These are phyloP conservation scores for Drosophila leonis DNA, from an alignment of 2,888 invertebrate species.

Conservation along the genomic window DNA sequence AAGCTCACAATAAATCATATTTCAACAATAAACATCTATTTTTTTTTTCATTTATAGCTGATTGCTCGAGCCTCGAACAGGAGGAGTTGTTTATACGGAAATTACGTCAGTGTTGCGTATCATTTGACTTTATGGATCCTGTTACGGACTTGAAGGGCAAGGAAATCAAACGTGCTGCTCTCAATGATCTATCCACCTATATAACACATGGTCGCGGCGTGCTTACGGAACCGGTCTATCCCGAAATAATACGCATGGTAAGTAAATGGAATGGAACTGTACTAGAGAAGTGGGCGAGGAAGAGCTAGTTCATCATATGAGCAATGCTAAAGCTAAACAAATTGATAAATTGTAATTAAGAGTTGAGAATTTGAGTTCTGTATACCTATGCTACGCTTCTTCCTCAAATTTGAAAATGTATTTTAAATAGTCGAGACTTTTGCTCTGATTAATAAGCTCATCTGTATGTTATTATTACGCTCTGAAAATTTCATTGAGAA, in stretches of 20 bases:
- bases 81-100: slow-evolving; percentile 97
- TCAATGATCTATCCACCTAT: slow-evolving; percentile 96
- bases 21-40: background rate
- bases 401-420: background rate
- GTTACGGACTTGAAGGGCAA: slow-evolving; percentile 97
- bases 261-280: slow-evolving; percentile 26
- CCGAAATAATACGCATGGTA: slow-evolving; percentile 97
- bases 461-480: background rate
- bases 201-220: slow-evolving; percentile 94
- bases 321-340: background rate
- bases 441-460: background rate
- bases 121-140: slow-evolving; percentile 97
- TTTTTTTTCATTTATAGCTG: slow-evolving; percentile 87
- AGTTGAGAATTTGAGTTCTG: background rate
- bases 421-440: background rate
- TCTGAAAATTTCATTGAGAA: background rate
- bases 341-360: background rate
- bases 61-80: slow-evolving; percentile 92
- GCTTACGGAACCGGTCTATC: slow-evolving; percentile 96
- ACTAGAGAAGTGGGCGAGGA: background rate
- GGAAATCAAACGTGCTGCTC: slow-evolving; percentile 96
- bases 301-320: background rate
- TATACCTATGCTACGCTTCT: background rate
- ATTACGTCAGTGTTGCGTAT: slow-evolving; percentile 95
- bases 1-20: background rate